Conservation (phyloP, 2,113 vertebrate genomes). For the Arenaria interpres region DNA sequence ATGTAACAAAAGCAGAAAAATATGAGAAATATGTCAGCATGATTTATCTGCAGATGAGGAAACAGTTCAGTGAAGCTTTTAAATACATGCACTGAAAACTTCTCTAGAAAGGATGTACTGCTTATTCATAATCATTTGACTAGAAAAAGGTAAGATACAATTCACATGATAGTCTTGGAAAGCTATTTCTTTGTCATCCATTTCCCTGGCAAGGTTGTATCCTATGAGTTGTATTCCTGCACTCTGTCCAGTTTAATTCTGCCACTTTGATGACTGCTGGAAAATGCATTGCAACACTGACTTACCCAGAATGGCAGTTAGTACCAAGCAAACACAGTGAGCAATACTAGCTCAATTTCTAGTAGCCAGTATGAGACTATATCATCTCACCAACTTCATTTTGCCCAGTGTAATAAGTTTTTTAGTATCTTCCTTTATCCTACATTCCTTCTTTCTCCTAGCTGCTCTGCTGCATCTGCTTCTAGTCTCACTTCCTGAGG, state of each 20-base stretch:
- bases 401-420: neutral
- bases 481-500: neutral
- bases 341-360: neutral
- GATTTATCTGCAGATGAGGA: constrained; percentile 3
- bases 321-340: neutral
- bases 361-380: neutral
- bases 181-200: neutral
- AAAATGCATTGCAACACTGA: neutral
- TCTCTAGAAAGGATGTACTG: neutral
- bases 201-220: neutral
- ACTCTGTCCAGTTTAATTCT: neutral
- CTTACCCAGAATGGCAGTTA: neutral
- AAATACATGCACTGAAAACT: neutral
- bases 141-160: neutral
- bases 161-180: neutral
- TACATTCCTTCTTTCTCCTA: neutral
- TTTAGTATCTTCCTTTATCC: neutral
- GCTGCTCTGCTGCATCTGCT: neutral
- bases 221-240: neutral
- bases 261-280: neutral
- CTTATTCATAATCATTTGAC: neutral
- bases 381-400: neutral
- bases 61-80: constrained; percentile 17
- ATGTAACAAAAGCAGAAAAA: constrained; percentile 10
- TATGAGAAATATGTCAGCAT: neutral